Base-by-base conservation (phyloP, 30 jellyfish, hydroid and myxozoan species). In the Morbakka virulenta region DNA sequence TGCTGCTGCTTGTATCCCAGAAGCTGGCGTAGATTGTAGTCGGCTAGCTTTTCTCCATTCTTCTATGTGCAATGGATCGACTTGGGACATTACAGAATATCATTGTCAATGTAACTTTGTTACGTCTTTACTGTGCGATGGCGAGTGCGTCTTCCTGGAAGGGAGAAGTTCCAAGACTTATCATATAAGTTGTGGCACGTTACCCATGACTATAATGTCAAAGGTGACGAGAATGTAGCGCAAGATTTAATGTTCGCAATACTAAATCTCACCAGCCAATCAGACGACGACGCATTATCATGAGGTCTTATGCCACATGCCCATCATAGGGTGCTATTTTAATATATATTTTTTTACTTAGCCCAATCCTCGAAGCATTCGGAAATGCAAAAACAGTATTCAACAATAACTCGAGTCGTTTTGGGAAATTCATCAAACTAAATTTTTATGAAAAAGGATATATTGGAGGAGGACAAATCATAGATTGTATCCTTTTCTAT, bases 331-430 rank as follows among this genome's bases (percentile, higher is more conserved):
- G 22, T 24, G 4, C 22, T 57, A n/a, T n/a, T n/a, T n/a, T n/a
- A n/a, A n/a, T n/a, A n/a, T n/a, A n/a, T n/a, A n/a, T n/a, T n/a
- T n/a, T n/a, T n/a, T n/a, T n/a, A n/a, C n/a, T 69, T 53, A 92
- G 98, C 63, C 98, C 98, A 2, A 92, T 92, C 31, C 63, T 92
- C 35, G 98, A 92, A 75, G 98, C 98, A 25, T 92, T 92, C 80
- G 98, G 98, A 67, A 92, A 92, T 81, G 98, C 98, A 31, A 92
- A 92, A 73, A 92, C 98, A 33, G 77, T 92, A 28, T 92, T 84
- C 89, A 92, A 92, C 70, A 92, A 80, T 75, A 92, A 92, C 69
- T 92, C 98, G 2, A 92, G 98, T 52, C 93, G 98, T 31, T 92
- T 92, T 80, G 98, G 98, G 63, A 92, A 92, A 77, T 92, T 85